Evolutionary conservation across 2,888 invertebrate genomes (phyloP), one percentile per base, ranked within the genome.

Genomic region (Drosophila phalerata): DNA sequence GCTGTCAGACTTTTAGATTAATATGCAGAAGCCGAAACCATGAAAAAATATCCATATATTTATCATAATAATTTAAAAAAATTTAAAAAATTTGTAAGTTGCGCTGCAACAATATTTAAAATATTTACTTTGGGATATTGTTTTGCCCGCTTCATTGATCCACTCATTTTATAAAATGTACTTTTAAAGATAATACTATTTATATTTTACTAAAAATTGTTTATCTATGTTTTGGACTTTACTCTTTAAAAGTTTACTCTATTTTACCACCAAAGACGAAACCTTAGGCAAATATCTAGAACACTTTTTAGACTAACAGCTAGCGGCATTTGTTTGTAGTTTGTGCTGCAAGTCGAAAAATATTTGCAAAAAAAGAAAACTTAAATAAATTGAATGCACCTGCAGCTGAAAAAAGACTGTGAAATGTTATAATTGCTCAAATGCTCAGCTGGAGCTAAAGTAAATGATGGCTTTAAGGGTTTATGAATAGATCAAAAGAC

Each of bases 391-490:
- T 28, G 37, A 13, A 61, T 79, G 48, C 82, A 85, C 85, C 85
- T 85, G 72, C 77, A 77, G 73, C 66, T 40, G 53, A 30, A 30
- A 32, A 34, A 19, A 42, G 47, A 28, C 56, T 51, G 43, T 52
- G 51, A 76, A 63, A 53, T 55, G 45, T 37, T 47, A 74, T 77
- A 81, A 81, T 81, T 81, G 78, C 69, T 49, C 13, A 55, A 51
- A 37, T 63, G 69, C 62, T 47, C n/a, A 43, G 55, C 38, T 68
- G 73, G 51, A 65, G 62, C 30, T 45, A 4, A 30, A 58, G 52
- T 32, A 68, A 72, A 65, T 76, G 60, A 61, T 52, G 55, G 62
- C 66, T 69, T 48, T 45, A 79, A 85, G 79, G 83, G 83, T 58
- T 49, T 48, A 13, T 55, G 43, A 70, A 32, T 37, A 57, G 62